These are phyloP conservation scores for Synanthedon vespiformis DNA, from an alignment of 2,888 invertebrate species.

Conservation along the genomic window DNA sequence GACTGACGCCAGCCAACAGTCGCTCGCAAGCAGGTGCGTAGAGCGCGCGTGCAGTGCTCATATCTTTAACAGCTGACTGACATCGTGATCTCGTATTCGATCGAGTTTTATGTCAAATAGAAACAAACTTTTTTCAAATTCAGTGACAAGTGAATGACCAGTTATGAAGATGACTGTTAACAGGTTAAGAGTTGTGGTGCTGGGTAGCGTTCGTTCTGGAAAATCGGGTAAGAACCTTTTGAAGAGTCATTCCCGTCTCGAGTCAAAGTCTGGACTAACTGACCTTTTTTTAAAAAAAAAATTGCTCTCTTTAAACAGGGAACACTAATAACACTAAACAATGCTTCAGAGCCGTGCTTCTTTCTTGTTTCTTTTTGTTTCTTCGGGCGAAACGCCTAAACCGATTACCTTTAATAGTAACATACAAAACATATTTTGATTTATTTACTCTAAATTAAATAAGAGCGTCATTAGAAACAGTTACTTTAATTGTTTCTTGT, in stretches of 20 bases:
- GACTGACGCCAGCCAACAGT: slow-evolving; percentile 56
- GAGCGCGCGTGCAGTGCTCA: slow-evolving; percentile 56
- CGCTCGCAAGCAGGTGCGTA: slow-evolving; percentile 62
- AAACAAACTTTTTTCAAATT: slow-evolving; percentile 16
- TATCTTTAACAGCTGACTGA: slow-evolving; percentile 47
- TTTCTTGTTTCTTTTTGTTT: slow-evolving; percentile 15
- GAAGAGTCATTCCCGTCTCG: slow-evolving; percentile 14
- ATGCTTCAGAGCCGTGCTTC: background rate
- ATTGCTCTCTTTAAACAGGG: slow-evolving; percentile 1
- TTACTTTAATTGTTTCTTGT: slow-evolving; percentile 42
- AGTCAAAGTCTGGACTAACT: slow-evolving; percentile 1
- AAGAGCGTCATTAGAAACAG: slow-evolving; percentile 36
- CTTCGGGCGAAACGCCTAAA: slow-evolving; percentile 27
- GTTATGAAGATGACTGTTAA: slow-evolving; percentile 80
- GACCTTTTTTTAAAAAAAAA: too few relatives aligned
- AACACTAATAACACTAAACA: background rate
- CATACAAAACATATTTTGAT: slow-evolving; percentile 33
- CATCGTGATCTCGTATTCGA: slow-evolving; percentile 30
- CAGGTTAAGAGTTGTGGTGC: slow-evolving; percentile 82
- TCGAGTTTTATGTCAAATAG: background rate
- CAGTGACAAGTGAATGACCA: slow-evolving; percentile 34
- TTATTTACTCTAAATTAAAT: slow-evolving; percentile 36
- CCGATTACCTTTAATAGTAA: slow-evolving; percentile 52
- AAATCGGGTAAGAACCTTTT: slow-evolving; percentile 76
- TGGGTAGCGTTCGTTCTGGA: slow-evolving; percentile 80